Base-by-base conservation (phyloP, 1,140 invertebrate genomes). In the Trypoxylus dichotomus region DNA sequence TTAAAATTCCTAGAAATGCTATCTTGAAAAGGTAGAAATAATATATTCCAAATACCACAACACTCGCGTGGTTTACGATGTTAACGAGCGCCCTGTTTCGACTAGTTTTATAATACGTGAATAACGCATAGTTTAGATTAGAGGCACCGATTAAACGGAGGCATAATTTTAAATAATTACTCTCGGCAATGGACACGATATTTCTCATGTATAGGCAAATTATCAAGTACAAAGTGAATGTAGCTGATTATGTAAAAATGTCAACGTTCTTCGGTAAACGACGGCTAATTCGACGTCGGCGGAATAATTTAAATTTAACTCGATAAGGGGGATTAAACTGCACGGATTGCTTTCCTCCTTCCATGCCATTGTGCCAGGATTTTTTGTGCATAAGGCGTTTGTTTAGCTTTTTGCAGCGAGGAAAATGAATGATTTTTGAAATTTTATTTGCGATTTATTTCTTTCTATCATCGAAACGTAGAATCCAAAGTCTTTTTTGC, bases 141-240 rank as follows among this genome's bases (percentile, higher is more conserved):
- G 47, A 54, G 47, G 47, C 3, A 5, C 2, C 15, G 47, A 54
- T 54, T 54, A 54, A 54, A 54, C 15, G 7, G 1, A 15, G 15
- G 47, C 47, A 54, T 54, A 54, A 54, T 54, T 54, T 54, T 19
- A 54, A 54, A 54, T 54, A 54, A 54, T 54, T 54, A 54, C 19
- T 13, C 47, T 54, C 47, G 47, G 47, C 19, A 54, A 54, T 19
- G 15, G 19, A 54, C 47, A 54, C 47, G 47, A 54, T 54, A 54
- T 54, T 54, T 54, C 7, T 54, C 47, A 54, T 54, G 47, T 54
- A 54, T 15, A n/a, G 19, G 19, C 13, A 19, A 54, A 54, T 54
- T 54, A 54, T 54, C 19, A 54, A 54, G 47, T 54, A 54, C 47
- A 54, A 54, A 54, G 47, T 54, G 47, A 19, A 19, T 54, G 19